Conservation (phyloP, 2,888 invertebrate genomes). For the Abscondita cerata region DNA sequence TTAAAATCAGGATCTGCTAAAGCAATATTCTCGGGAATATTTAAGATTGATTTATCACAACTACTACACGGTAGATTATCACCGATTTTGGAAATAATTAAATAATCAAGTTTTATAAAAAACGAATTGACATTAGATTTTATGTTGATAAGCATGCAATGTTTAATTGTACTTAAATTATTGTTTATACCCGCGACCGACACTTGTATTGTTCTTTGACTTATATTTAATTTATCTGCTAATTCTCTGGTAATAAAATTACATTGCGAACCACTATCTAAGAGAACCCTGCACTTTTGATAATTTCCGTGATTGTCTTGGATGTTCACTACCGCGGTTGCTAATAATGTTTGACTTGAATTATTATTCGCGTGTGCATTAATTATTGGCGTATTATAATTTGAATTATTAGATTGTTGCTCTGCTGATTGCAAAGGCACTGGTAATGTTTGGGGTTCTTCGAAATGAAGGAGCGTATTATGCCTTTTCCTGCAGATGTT, state of each 20-base stretch:
- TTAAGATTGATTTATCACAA: neutral
- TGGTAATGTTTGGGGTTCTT: no score
- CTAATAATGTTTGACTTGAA: neutral
- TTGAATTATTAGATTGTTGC: no score
- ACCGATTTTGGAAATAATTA: neutral
- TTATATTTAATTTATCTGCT: conserved; percentile 11
- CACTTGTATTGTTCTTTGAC: neutral
- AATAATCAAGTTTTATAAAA: neutral
- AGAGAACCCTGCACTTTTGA: neutral
- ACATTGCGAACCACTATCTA: neutral
- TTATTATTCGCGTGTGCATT: neutral
- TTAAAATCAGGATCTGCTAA: conserved; percentile 4
- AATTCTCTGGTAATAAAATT: conserved; percentile 2
- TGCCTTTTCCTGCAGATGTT: neutral
- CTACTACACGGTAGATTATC: neutral
- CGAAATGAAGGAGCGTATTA: no score
- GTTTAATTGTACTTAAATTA: neutral
- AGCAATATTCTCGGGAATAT: neutral
- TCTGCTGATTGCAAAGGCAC: neutral
- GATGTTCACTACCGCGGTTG: neutral
- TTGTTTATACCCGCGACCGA: neutral
- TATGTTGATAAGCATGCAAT: neutral
- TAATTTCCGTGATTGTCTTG: neutral
- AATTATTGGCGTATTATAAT: neutral
- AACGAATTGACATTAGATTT: neutral